Evolutionary conservation across 2,888 invertebrate genomes (phyloP), one percentile per base, ranked within the genome.

Genomic region (Melanargia galathea): DNA sequence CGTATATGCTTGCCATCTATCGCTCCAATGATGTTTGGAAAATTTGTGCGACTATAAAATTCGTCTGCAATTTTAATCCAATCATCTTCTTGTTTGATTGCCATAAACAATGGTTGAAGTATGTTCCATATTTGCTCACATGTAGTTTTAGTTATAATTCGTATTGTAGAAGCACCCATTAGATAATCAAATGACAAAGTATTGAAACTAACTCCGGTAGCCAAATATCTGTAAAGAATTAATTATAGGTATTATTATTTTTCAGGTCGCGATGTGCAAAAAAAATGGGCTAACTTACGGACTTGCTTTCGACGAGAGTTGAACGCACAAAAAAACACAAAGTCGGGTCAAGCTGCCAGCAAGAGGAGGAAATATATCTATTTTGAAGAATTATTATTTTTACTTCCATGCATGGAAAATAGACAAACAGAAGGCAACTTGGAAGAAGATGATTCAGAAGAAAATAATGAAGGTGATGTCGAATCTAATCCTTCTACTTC

Each of bases 1-100:
- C 71, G 30, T 43, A 43, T 46, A 46, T 58, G 57, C 40, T 58
- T 76, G 18, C 74, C 74, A 68, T 78, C 75, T 10, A 77, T 67
- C 6, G 73, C 74, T 48, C 76, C 75, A 43, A 64, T 69, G 20
- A 73, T 68, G 66, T 81, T 78, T 61, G 78, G 80, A 74, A 81
- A 78, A 73, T 74, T 69, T 62, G 63, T 70, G 16, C 63, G 65
- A 61, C 55, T 55, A 55, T 72, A 70, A 65, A 76, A 76, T 64
- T 73, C 64, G 62, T 71, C 70, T 49, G 75, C 67, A 66, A 75
- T 76, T 65, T 71, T 63, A 64, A 71, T 64, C 73, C 75, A 76
- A 52, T 65, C 66, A 22, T 65, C 62, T 63, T 73, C 69, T 20
- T 66, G 62, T 70, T 70, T 62, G 46, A 20, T 60, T 66, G 26